phyloP scores from a whole-genome alignment of 2,888 invertebrate species.

The Osmoderma eremita region DNA sequence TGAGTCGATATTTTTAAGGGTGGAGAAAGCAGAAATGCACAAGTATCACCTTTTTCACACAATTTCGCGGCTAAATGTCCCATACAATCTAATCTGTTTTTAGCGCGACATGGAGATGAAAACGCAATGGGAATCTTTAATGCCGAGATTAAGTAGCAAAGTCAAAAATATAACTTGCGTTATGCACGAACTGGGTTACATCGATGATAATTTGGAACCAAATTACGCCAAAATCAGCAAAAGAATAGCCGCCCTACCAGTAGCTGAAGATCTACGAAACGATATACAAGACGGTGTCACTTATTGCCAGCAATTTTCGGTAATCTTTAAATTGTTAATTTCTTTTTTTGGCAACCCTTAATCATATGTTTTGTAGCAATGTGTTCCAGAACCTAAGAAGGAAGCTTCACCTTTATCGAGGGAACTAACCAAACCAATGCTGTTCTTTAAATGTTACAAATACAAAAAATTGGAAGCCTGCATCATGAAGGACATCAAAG shows the following conservation, averaged over 20 bases:
- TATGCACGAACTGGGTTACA: constrained; percentile 77
- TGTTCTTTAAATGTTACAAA: constrained; percentile 80
- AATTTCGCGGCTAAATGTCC: background rate
- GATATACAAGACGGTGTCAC: constrained; percentile 75
- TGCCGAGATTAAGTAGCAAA: constrained; percentile 66
- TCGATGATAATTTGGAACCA: constrained; percentile 74
- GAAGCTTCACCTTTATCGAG: constrained; percentile 72
- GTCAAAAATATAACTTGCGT: constrained; percentile 75
- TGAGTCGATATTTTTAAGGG: constrained; percentile 59
- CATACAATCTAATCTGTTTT: constrained; percentile 5
- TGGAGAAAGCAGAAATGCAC: background rate
- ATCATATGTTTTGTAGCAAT: constrained; percentile 67
- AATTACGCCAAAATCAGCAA: constrained; percentile 73
- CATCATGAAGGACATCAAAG: constrained; percentile 77
- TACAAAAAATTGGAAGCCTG: constrained; percentile 78
- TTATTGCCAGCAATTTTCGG: constrained; percentile 77
- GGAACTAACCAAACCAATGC: constrained; percentile 74
- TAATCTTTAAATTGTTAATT: constrained; percentile 57
- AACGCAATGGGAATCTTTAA: constrained; percentile 70
- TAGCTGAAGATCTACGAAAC: constrained; percentile 70
- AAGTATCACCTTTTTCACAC: background rate
- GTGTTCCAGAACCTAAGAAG: constrained; percentile 73
- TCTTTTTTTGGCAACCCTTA: background rate
- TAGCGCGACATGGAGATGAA: constrained; percentile 72
- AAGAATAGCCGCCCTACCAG: constrained; percentile 70